These are phyloP conservation scores for Campylomormyrus numenius DNA, from an alignment of 2,113 vertebrate genomes.

Conservation along the genomic window DNA sequence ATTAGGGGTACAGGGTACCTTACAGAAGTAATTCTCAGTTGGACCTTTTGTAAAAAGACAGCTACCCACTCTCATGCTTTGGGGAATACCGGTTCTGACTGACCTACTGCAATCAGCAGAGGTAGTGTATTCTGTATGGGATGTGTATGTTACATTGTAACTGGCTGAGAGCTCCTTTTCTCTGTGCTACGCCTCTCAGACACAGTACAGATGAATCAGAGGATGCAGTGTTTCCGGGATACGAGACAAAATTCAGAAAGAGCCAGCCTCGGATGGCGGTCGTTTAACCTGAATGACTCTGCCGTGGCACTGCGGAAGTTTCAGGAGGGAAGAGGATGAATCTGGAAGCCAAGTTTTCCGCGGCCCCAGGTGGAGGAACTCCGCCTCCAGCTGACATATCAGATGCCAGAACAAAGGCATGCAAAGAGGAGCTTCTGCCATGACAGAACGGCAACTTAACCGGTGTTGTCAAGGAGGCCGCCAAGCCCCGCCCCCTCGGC, in stretches of 20 bases:
- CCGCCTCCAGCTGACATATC: constrained; percentile 20
- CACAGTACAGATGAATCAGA: background rate
- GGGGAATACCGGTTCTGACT: background rate
- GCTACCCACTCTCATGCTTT: background rate
- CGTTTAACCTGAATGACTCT: background rate
- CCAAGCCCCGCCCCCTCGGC: constrained; percentile 47
- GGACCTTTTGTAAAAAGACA: constrained; percentile 19
- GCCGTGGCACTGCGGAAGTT: background rate
- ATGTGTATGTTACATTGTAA: background rate
- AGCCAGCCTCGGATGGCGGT: background rate
- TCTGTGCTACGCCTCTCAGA: background rate
- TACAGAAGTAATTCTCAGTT: constrained; percentile 36
- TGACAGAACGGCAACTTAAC: constrained; percentile 40
- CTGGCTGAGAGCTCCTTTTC: background rate
- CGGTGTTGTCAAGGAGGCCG: constrained; percentile 47
- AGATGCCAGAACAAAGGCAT: constrained; percentile 21
- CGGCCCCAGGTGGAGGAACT: constrained; percentile 27
- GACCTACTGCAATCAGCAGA: background rate
- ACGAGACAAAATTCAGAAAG: background rate
- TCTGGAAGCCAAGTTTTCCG: background rate
- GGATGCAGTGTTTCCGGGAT: background rate
- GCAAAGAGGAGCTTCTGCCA: constrained; percentile 33
- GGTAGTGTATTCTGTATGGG: background rate
- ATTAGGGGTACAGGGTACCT: constrained; percentile 53
- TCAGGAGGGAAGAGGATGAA: background rate